Base-by-base conservation (phyloP, 2,113 vertebrate species). In the Cygnus buccinator region DNA sequence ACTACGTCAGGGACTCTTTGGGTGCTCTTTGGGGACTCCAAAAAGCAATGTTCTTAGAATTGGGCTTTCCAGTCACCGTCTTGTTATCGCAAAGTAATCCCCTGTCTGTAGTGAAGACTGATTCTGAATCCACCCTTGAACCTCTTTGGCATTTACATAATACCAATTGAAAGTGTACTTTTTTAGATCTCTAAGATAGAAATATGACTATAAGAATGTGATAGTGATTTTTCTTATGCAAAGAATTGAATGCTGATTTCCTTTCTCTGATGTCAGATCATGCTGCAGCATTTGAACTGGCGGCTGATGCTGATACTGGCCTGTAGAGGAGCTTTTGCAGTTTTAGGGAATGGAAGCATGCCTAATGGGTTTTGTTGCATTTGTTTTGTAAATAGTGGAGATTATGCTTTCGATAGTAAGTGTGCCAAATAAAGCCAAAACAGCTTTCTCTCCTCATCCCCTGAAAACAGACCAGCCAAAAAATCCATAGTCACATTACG, bases 1-100 rank as follows among this genome's bases (percentile, higher is more conserved):
- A 37, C 37, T 55, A 3, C 2, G 0, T 20, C 12, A 26, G 9
- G 54, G 3, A 2, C 5, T 83, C 59, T 57, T 22, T 61, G 20
- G 10, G 14, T 8, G 39, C 13, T 61, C 81, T 54, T 57, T 43
- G 29, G 29, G 48, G 16, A 48, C 25, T 65, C 68, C 50, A 54
- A 23, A 33, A 1, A 6, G 43, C 59, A 55, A 6, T 11, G 50
- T 15, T 11, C 73, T 77, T 77, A 77, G n/a, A 58, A 58, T 11
- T n/a, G 57, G 18, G 13, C 6, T n/a, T 55, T 50, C 37, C 44
- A 33, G 10, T 72, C 37, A 14, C 65, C 3, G 0, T 75, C 62
- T 80, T 29, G 21, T 58, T 39, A 29, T 75, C 4, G 2, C 21
- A 23, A 37, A 31, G 13, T 2, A 10, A 31, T 63, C 46, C 58